phyloP scores from a whole-genome alignment of 2,797 vertebrate species.

The Coracias cyanogaster region DNA sequence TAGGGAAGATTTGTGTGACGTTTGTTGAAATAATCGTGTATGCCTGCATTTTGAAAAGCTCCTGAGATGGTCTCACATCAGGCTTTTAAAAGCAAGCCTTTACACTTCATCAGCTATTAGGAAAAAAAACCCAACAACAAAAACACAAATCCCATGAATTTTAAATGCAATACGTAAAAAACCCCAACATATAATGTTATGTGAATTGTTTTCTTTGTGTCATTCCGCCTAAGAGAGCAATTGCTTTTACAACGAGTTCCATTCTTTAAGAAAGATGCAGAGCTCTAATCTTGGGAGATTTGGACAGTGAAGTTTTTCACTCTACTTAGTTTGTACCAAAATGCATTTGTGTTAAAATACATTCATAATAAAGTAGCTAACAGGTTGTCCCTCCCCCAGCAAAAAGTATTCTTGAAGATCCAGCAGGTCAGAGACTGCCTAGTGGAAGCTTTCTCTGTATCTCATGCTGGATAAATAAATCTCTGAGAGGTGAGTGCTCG shows the following conservation, averaged over 20 bases:
- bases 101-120: background rate
- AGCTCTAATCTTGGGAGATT: background rate
- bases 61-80: background rate
- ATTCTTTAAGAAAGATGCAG: background rate
- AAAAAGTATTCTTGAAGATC: background rate
- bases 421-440: background rate
- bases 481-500: background rate
- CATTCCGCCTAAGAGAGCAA: background rate
- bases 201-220: background rate
- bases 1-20: background rate
- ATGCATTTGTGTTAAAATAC: background rate
- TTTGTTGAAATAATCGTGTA: background rate
- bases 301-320: background rate
- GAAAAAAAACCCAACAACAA: background rate
- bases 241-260: background rate
- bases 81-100: background rate
- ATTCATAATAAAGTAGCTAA: background rate
- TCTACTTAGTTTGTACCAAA: background rate
- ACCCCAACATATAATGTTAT: no score
- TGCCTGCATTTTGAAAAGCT: background rate
- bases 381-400: background rate
- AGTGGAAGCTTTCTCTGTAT: background rate
- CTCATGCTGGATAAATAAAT: background rate
- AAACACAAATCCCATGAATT: background rate
- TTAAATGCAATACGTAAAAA: background rate